A percentile compares a stretch with the other conserved stretches of the same genome.
Conservation (phyloP, 2,888 invertebrate genomes). For the Diarsia brunnea region DNA sequence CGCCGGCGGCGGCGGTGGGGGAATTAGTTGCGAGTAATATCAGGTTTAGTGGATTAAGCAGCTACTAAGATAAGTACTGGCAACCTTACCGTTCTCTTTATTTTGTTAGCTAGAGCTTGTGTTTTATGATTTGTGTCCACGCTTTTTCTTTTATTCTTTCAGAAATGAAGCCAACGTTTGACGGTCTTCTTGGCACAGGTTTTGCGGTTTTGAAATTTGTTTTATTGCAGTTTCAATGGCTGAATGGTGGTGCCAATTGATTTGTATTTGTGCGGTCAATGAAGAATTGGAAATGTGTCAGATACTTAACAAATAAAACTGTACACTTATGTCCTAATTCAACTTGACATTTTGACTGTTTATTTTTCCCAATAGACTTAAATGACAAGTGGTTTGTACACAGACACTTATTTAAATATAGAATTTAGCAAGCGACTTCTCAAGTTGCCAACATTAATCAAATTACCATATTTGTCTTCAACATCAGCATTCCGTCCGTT, state of each 20-base stretch:
- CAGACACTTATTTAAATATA: neutral
- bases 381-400: neutral
- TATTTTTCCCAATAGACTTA: neutral
- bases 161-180: constrained; percentile 45
- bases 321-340: neutral
- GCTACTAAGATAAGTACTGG: constrained; percentile 60
- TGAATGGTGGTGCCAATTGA: constrained; percentile 46
- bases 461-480: constrained; percentile 18
- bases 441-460: constrained; percentile 4
- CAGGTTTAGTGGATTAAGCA: constrained; percentile 62
- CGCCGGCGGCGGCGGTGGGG: constrained; percentile 58
- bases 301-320: constrained; percentile 14
- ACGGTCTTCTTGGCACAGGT: constrained; percentile 44
- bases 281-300: constrained; percentile 32
- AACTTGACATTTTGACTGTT: constrained; percentile 7
- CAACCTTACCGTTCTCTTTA: constrained; percentile 53
- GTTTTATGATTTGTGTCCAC: constrained; percentile 51
- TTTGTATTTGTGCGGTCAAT: constrained; percentile 42
- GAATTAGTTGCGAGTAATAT: constrained; percentile 66
- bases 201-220: constrained; percentile 41
- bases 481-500: constrained; percentile 23
- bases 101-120: constrained; percentile 51
- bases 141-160: constrained; percentile 34
- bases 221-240: constrained; percentile 43
- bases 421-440: neutral